These are phyloP conservation scores for Poeciliopsis turneri DNA, from an alignment of 2,797 vertebrate genomes.

Conservation along the genomic window DNA sequence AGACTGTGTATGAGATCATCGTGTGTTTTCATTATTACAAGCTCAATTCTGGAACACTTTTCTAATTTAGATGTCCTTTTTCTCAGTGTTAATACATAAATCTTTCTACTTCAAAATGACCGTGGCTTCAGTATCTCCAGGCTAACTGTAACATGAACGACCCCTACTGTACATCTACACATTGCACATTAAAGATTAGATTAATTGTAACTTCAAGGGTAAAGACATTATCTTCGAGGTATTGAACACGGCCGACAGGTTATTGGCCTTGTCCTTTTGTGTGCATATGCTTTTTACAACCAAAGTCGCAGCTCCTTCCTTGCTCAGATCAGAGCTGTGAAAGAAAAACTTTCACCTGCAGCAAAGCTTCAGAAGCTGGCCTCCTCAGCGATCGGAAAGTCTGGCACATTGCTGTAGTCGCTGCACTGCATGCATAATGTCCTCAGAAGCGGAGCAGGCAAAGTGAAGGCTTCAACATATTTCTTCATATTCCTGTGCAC, in stretches of 20 bases:
- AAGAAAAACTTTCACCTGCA: constrained; percentile 12
- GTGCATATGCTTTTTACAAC: constrained; percentile 13
- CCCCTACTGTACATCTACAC: neutral
- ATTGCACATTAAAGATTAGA: neutral
- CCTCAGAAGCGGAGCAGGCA: neutral
- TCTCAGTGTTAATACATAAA: neutral
- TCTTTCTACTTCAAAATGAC: neutral
- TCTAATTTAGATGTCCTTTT: neutral
- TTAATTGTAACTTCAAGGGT: constrained; percentile 20
- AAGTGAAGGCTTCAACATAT: neutral
- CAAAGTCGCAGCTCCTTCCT: constrained; percentile 7
- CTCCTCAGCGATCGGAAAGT: constrained; percentile 41
- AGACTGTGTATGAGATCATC: neutral
- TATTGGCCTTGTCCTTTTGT: neutral
- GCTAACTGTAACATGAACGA: neutral
- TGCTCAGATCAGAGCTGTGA: constrained; percentile 25
- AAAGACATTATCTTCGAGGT: constrained; percentile 12
- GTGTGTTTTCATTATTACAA: neutral
- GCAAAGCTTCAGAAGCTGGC: constrained; percentile 36
- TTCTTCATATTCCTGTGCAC: neutral
- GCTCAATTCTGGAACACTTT: neutral
- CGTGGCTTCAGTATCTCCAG: neutral
- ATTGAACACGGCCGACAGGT: neutral
- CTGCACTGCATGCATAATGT: constrained; percentile 35
- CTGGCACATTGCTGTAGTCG: constrained; percentile 24